Percentiles rank a stretch among this genome's conserved stretches.
These are phyloP conservation scores for Hydrolagus colliei DNA, from an alignment of 2,797 vertebrate genomes.

Conservation along the genomic window DNA sequence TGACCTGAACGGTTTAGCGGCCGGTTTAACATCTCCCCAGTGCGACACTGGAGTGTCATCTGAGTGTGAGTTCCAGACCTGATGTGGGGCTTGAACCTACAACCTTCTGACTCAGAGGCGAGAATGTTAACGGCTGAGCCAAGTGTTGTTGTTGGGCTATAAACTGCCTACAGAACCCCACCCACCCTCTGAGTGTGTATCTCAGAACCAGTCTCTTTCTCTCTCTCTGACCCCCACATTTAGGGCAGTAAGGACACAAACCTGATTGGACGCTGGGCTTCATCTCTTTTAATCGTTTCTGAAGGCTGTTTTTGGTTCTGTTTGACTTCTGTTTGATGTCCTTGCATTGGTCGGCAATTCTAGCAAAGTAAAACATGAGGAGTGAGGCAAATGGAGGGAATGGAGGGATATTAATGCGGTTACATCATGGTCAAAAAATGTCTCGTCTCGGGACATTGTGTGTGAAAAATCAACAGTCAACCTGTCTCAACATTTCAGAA, in stretches of 20 bases:
- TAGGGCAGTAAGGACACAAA: slow-evolving; percentile 34
- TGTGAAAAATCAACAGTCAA: background rate
- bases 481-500: background rate
- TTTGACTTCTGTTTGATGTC: slow-evolving; percentile 66
- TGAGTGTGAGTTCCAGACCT: no score
- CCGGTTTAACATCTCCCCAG: no score
- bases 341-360: slow-evolving; percentile 67
- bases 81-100: no score
- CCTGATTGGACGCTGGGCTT: slow-evolving; percentile 64
- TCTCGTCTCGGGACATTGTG: background rate
- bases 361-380: slow-evolving; percentile 41
- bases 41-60: no score
- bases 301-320: slow-evolving; percentile 57
- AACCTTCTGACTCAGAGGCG: no score
- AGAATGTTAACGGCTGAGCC: no score
- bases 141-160: no score
- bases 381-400: background rate
- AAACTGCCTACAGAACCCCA: no score
- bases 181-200: no score
- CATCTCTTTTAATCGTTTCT: slow-evolving; percentile 64
- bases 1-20: no score
- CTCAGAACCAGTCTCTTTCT: no score
- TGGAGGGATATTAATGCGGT: background rate
- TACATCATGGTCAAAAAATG: no score
- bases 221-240: background rate